Evolutionary conservation across 2,113 vertebrate species (phyloP).

Genomic region (Chionodraco myersi): DNA sequence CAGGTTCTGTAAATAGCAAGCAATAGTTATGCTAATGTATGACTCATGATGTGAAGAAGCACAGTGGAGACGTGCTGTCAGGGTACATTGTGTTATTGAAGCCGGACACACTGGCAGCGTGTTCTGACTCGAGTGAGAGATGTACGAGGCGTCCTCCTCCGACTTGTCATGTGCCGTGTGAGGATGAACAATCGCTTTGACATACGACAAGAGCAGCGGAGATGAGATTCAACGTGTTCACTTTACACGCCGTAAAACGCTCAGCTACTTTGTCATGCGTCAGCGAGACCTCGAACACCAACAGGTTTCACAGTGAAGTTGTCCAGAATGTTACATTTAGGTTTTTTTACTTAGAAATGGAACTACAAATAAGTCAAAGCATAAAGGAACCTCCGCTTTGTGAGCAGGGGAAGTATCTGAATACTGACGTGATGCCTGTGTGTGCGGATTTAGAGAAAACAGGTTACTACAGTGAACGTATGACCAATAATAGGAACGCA

Average conservation of each 20-base stretch:
- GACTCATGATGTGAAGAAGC: conserved; percentile 28
- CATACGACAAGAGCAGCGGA: neutral
- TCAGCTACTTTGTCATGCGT: neutral
- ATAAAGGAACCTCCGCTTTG: neutral
- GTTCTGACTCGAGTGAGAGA: conserved; percentile 16
- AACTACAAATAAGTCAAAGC: neutral
- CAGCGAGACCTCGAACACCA: neutral
- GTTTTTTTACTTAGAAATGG: neutral
- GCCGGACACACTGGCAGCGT: neutral
- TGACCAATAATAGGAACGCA: no score
- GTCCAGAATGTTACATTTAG: neutral
- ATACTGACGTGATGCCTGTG: neutral
- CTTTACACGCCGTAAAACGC: neutral
- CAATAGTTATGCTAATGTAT: conserved; percentile 36
- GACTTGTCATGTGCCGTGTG: neutral
- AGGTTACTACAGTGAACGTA: neutral
- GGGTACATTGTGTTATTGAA: conserved; percentile 24
- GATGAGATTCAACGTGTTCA: conserved; percentile 8
- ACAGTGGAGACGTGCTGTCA: conserved; percentile 23
- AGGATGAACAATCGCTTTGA: conserved; percentile 47
- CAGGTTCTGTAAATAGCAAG: conserved; percentile 82
- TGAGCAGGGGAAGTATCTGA: neutral
- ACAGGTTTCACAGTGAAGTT: neutral
- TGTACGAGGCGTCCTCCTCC: neutral
- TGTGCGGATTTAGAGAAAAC: neutral